Base-by-base conservation (phyloP, 1,140 invertebrate species). In the Drosophila seguyi region DNA sequence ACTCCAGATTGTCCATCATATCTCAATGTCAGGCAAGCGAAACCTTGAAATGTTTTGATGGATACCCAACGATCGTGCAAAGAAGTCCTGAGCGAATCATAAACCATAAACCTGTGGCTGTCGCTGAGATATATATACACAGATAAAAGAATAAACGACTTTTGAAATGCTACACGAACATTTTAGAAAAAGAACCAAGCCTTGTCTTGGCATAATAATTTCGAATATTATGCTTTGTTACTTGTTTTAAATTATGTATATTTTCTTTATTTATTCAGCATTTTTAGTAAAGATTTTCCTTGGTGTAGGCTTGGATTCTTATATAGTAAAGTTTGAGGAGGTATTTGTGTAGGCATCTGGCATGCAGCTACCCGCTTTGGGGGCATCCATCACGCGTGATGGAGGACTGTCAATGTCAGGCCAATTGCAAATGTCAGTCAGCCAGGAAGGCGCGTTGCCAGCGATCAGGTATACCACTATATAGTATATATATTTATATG, bases 371-470 rank as follows among this genome's bases (percentile, higher is more conserved):
- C 61, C 63, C 68, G 47, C 76, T 66, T 71, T 60, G 18, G 50
- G 69, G 77, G 81, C 85, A 88, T 88, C 69, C 67, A 90, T 88
- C 85, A 88, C 48, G 14, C 27, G 16, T 55, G 39, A 34, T 27
- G 42, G 62, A 63, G 66, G 44, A 79, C 79, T 88, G 81, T 85
- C 85, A 85, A 79, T 86, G 82, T 86, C 82, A 85, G 67, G 56
- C 55, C 59, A 38, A 74, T 60, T 53, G 75, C 80, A 48, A 77
- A 59, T 75, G 66, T 77, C 84, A 83, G 73, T 68, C 75, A 60
- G 75, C 42, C 61, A 63, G 61, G 61, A 63, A 63, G 61, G 56
- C 61, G 60, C 55, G 55, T 59, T 63, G 61, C 55, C 61, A 42
- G n/a, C 55, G 20, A 42, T 63, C 38, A 34, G 53, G 52, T 53